Base-by-base conservation (phyloP, 2,113 vertebrate genomes). In the Artemisiospiza belli region DNA sequence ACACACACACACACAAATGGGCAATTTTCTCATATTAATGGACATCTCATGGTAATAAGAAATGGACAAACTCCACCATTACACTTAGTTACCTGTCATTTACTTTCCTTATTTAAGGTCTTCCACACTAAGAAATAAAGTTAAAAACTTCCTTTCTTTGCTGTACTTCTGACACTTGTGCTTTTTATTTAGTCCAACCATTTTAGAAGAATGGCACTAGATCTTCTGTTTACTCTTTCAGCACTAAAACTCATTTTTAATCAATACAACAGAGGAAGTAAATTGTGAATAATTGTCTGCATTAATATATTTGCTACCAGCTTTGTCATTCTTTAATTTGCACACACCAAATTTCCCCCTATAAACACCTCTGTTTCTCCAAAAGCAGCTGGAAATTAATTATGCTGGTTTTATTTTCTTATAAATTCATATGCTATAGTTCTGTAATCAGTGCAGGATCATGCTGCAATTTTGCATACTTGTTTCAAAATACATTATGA, bases 301-400 rank as follows among this genome's bases (percentile, higher is more conserved):
- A 78, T 58, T 72, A 75, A 80, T 44, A 2, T 27, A 64, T 90
- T 74, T 83, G 24, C 52, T 87, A 67, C 16, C 22, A 55, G 33
- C 61, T 90, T 90, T 84, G 58, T 86, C 72, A 55, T 67, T 97
- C 76, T 74, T 84, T 55, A 49, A 86, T 94, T 70, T 70, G 39
- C 54, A 97, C 44, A 66, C 35, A 88, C 55, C 12, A 73, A n/a
- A 69, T 28, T 89, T 67, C 43, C 69, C 67, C 49, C 46, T 46
- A 44, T 43, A 83, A 87, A 90, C 87, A 96, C 89, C 94, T 92
- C 87, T 90, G 84, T 79, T 97, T 92, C 85, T 88, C 68, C 44
- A 94, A 96, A 94, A 94, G 66, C 94, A 95, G 94, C 89, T 94
- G 84, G 89, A 97, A 96, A 95, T 95, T 90, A 96, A 92, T 95